Evolutionary conservation across 2,797 vertebrate species (phyloP), one percentile per base, ranked within the genome.

Genomic region (Chaetophractus vellerosus): DNA sequence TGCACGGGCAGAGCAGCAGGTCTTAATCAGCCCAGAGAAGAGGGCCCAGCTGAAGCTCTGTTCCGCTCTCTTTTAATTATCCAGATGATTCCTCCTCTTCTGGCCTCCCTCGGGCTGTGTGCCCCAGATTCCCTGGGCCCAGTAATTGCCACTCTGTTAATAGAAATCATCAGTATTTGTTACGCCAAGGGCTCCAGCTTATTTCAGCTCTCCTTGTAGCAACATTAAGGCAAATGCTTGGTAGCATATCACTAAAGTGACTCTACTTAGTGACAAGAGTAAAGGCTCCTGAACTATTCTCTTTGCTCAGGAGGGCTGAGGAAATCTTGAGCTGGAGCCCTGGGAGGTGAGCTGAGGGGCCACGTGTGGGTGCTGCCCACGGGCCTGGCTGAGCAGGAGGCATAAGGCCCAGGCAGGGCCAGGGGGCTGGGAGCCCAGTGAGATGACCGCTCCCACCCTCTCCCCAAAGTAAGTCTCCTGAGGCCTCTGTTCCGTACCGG

Each of bases 151-250:
- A 96, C 93, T 94, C 86, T 95, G 97, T 93, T 97, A 97, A 97
- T 91, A 96, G 97, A 96, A 97, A 97, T 95, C 93, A 96, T 91
- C 90, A 82, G 94, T 96, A 97, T 96, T 97, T 98, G 97, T 97
- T 96, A 91, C 76, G 72, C 80, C 0, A 0, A 86, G 88, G 12
- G 41, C 48, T 19, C 93, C 83, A 57, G 92, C 83, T 96, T 93
- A 68, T 94, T 94, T 78, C 91, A 48, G 94, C 59, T 94, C 93
- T 94, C 88, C 94, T 91, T 91, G 86, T 69, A 94, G 95, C 76
- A 72, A 63, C 95, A 86, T 93, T 93, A 94, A 96, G 92, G 90
- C 2, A 3, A 68, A 38, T 31, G 36, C 72, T 78, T 75, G 82
- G 88, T 36, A 90, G 94, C 86, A 9, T 55, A 50, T 90, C 92